Evolutionary conservation across 2,888 invertebrate species (phyloP).

Genomic region (Caenorhabditis sulstoni): DNA sequence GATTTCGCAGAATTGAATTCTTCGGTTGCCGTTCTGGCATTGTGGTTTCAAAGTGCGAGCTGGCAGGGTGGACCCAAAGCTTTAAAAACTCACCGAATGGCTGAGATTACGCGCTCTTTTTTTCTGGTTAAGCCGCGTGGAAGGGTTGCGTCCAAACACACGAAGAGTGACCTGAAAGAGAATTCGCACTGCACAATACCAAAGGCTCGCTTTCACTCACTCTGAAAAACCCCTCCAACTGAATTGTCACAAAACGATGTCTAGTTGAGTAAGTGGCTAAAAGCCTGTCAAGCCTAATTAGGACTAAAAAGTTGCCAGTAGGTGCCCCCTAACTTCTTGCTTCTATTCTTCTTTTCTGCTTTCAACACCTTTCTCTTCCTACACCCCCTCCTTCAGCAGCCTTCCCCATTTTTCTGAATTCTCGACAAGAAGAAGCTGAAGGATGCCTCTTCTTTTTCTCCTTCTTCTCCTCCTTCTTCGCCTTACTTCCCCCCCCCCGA

Average conservation of each 20-base stretch:
- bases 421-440: constrained; percentile 14
- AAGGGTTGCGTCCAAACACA: too few relatives aligned
- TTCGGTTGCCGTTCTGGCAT: too few relatives aligned
- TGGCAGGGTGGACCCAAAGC: too few relatives aligned
- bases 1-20: neutral
- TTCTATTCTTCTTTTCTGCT: constrained; percentile 5
- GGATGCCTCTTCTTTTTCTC: constrained; percentile 19
- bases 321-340: constrained; percentile 3
- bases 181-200: too few relatives aligned
- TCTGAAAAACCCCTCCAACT: too few relatives aligned
- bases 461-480: constrained; percentile 10
- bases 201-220: too few relatives aligned
- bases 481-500: constrained; percentile 25
- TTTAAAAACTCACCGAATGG: too few relatives aligned
- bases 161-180: too few relatives aligned
- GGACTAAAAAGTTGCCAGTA: too few relatives aligned
- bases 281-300: constrained; percentile 43
- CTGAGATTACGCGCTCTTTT: too few relatives aligned
- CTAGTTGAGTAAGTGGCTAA: constrained; percentile 20
- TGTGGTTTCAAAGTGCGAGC: neutral
- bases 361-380: neutral
- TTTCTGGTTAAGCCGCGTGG: too few relatives aligned
- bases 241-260: neutral
- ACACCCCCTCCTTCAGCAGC: neutral
- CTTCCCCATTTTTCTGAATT: constrained; percentile 7